Evolutionary conservation across 2,113 vertebrate genomes (phyloP), one percentile per base, ranked within the genome.

Genomic region (Galbula dea): DNA sequence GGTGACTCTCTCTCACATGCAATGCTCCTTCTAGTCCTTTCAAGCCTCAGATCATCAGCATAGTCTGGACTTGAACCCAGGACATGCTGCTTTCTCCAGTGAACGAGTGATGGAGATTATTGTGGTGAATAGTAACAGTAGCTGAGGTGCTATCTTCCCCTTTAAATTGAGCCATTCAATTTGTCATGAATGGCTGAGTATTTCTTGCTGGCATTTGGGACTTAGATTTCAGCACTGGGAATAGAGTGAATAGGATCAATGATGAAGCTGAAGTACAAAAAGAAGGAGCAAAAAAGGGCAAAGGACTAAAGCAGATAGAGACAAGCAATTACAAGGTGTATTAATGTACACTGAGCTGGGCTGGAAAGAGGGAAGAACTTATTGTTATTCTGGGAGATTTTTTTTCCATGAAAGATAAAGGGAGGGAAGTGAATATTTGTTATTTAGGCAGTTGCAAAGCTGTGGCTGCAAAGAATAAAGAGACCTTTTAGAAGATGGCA

Each of bases 151-250:
- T 96, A 86, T 87, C 90, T 90, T 57, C 72, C 92, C 81, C 93
- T 97, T 93, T 94, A 96, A 96, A 96, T 87, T 27, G 73, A 91
- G 87, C 73, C 80, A 94, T 97, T 97, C 94, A 97, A n/a, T 78
- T 93, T 86, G 90, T 93, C 90, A 85, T 96, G 97, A 98, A 97
- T 97, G 94, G 94, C 91, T 73, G 92, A 93, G 95, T 95, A 97
- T 93, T 83, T 90, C 95, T 95, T 88, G 83, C 89, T 95, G 97
- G 83, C 96, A 95, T 97, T 97, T 97, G 96, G 95, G 98, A 98
- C 97, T 98, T 98, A 95, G 97, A 97, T 98, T 98, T 98, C 98
- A 98, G 98, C 94, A 29, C 97, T 98, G 97, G 96, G 97, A 98
- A 98, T 90, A 76, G 95, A 96, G 94, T 95, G 92, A 95, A 96